Base-by-base conservation (phyloP, 1,140 invertebrate genomes). In the Drosophila funebris region DNA sequence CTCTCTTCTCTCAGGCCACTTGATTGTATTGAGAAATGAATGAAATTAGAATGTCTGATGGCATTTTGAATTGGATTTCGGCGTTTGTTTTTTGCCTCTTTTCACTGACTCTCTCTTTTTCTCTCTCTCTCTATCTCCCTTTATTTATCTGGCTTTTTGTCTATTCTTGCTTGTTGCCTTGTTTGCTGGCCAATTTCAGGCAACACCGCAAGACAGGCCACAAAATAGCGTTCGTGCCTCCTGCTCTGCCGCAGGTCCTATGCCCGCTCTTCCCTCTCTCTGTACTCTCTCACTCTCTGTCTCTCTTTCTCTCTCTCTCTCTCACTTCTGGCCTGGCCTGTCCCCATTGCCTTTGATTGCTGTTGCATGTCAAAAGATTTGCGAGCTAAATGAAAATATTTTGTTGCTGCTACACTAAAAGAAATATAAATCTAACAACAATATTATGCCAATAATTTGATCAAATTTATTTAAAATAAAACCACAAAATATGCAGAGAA, bases 21-120 rank as follows among this genome's bases (percentile, higher is more conserved):
- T 87, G 75, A 82, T 87, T 78, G 83, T 87, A 87, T 87, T 88
- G 83, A 88, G 87, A 88, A 87, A 87, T 88, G 78, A 79, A 88
- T 88, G 83, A 87, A 87, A 87, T 88, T 88, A 87, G 83, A 87
- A 87, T 87, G 83, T 88, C 83, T 87, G 82, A 85, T 85, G 82
- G 78, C 74, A 85, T 82, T 85, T 85, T 87, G 82, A 87, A 85
- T 87, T 85, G 82, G 82, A 87, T 87, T 82, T 87, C 50, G 36
- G 18, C 64, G 29, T 70, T 70, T 60, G 33, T 50, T 62, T 41
- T 68, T 61, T 58, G 53, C 13, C 46, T 46, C 16, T 36, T 18
- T 16, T 16, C 39, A n/a, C n/a, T n/a, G n/a, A n/a, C 27, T 29
- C 13, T 52, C 13, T 46, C 36, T 53, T 20, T n/a, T 3, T 36